Percentiles rank a stretch among this genome's conserved stretches.
Conservation (phyloP, 2,888 invertebrate species). For the Halictus ligatus region DNA sequence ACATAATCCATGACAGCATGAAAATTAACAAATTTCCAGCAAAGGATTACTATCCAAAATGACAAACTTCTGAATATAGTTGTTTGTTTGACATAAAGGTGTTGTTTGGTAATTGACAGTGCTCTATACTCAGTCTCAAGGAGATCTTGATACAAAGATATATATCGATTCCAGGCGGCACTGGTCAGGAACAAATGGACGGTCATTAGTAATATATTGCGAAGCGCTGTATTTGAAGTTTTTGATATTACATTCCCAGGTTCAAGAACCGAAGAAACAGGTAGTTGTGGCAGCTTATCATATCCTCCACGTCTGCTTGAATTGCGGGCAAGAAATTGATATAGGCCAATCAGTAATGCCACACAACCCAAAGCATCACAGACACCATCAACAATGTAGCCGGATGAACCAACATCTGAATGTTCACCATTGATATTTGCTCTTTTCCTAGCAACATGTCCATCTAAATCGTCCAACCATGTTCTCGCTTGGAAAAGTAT, state of each 20-base stretch:
- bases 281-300: slow-evolving; percentile 86
- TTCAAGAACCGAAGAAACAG: slow-evolving; percentile 46
- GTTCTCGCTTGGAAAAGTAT: slow-evolving; percentile 92
- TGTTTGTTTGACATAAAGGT: slow-evolving; percentile 86
- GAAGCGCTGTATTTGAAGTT: slow-evolving; percentile 85
- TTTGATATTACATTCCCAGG: slow-evolving; percentile 76
- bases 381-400: slow-evolving; percentile 93
- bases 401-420: slow-evolving; percentile 92
- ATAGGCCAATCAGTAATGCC: slow-evolving; percentile 89
- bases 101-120: slow-evolving; percentile 80
- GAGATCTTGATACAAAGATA: slow-evolving; percentile 91
- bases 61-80: slow-evolving; percentile 89
- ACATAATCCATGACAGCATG: slow-evolving; percentile 91
- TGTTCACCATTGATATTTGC: slow-evolving; percentile 91
- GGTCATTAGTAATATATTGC: slow-evolving; percentile 88
- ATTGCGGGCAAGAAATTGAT: slow-evolving; percentile 89
- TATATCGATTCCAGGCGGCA: slow-evolving; percentile 93
- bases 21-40: slow-evolving; percentile 93
- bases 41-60: slow-evolving; percentile 90
- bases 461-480: slow-evolving; percentile 94
- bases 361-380: slow-evolving; percentile 92
- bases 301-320: slow-evolving; percentile 91
- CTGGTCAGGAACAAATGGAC: slow-evolving; percentile 91
- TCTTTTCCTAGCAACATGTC: slow-evolving; percentile 92
- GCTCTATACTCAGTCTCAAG: slow-evolving; percentile 87